Evolutionary conservation across 1,140 invertebrate genomes (phyloP), one percentile per base, ranked within the genome.

Genomic region (Oreohelix idahoensis): DNA sequence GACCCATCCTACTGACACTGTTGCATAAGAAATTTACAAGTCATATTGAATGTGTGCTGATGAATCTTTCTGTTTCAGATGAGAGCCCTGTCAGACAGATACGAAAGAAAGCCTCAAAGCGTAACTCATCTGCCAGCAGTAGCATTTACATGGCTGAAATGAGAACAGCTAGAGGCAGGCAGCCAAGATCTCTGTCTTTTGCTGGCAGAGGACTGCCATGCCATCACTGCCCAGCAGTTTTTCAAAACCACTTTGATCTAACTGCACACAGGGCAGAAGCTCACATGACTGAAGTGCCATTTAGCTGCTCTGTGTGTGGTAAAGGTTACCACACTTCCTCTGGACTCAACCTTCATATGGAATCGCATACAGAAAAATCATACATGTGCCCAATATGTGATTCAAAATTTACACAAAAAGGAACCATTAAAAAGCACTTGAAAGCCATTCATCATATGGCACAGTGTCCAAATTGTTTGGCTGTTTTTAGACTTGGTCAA

Each of bases 371-470:
- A 79, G 77, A 53, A 20, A 79, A 79, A 79, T 66, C 51, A n/a
- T 79, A 66, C 39, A 35, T 79, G 51, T 79, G 77, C 63, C 77
- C 77, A 58, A 69, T 79, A 4, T 79, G 77, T 66, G 77, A 79
- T 69, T 36, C 77, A 4, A 79, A 79, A 69, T 79, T 79, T 79
- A 79, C 77, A 38, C 77, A 79, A 42, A 79, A 79, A 23, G 51
- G 53, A 39, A 66, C 77, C 53, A 69, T 79, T 8, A 79, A 79
- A 79, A n/a, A 42, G 29, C 77, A 79, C 39, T 66, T 79, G 51
- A 79, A 53, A 79, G 32, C 38, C 1, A 53, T 79, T 63, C 77
- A 79, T n/a, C 32, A 79, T 10, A 66, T 69, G 77, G 51, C 77
- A 39, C 77, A 79, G 77, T 79, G 77, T n/a, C 77, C 58, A 23